phyloP scores from a whole-genome alignment of 1,140 invertebrate species.

The Popillia japonica region DNA sequence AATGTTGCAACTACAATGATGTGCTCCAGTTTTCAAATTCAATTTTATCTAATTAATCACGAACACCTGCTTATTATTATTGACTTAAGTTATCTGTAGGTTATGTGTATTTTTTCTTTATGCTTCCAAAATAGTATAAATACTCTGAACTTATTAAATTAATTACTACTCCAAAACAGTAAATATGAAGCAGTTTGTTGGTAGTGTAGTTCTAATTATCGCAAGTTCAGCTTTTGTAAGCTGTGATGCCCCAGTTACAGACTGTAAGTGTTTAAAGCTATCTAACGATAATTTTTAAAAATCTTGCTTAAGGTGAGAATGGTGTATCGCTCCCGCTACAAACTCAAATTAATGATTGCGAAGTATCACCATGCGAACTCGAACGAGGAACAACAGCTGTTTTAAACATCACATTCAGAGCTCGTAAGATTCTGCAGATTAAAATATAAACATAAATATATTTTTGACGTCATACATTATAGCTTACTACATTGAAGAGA shows the following conservation, averaged over 20 bases:
- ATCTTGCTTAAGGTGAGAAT: conserved; percentile 17
- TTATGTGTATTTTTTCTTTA: too few species aligned
- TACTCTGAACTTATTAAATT: too few species aligned
- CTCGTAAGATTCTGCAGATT: neutral
- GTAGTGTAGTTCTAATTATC: neutral
- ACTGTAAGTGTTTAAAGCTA: neutral
- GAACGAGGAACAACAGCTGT: neutral
- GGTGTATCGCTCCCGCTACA: neutral
- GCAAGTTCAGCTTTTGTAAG: neutral
- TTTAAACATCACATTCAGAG: neutral
- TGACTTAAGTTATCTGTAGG: too few species aligned
- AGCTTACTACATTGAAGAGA: neutral
- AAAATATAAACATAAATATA: neutral
- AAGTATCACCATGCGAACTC: neutral
- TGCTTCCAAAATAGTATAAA: too few species aligned
- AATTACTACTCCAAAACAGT: neutral
- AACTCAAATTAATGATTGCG: conserved; percentile 30
- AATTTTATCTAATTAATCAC: too few species aligned
- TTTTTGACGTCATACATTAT: too few species aligned
- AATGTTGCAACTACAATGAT: too few species aligned
- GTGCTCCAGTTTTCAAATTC: too few species aligned
- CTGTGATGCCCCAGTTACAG: neutral
- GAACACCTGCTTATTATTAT: too few species aligned
- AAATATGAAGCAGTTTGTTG: neutral
- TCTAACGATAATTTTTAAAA: neutral